Evolutionary conservation across 1,140 invertebrate species (phyloP), one percentile per base, ranked within the genome.

Genomic region (Penaeus indicus): DNA sequence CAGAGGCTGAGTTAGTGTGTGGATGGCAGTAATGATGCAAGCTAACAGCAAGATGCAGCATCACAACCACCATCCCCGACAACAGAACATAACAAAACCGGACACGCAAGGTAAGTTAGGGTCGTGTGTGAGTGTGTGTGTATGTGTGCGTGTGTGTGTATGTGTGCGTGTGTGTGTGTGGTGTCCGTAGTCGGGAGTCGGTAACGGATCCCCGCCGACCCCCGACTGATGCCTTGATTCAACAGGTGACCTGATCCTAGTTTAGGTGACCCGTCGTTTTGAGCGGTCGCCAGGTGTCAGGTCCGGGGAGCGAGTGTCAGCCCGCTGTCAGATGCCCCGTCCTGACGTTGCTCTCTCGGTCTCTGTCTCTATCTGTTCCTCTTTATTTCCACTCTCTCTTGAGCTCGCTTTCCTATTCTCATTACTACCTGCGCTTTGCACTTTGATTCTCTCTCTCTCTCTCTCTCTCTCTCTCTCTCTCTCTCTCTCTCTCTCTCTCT

Each of bases 41-140:
- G 84, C 60, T n/a, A 85, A 85, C 38, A 85, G 84, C 84, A 85
- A 85, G 69, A 85, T 85, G 84, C 84, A 85, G 47, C 84, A 85
- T 32, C 84, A 85, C 84, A 67, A 77, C n/a, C 84, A 82, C 61
- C 80, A 82, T 62, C 80, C 72, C 47, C 69, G 77, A 47, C 84
- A 85, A 22, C 83, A 84, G 25, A 54, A 85, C 78, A 72, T 32
- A 25, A 32, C 67, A 25, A 85, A 85, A 85, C 84, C 84, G 84
- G 84, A 77, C 84, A 85, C 77, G 77, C 84, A 85, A 85, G 84
- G 84, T 85, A 85, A 85, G 83, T n/a, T 27, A 67, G 69, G 82
- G 63, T 47, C 64, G 64, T n/a, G 27, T 32, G 38, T 4, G 83
- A 38, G 64, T 64, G 47, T 54, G 64, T 62, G 64, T 5, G 64